Evolutionary conservation across 2,888 invertebrate genomes (phyloP).

Genomic region (Eledona agricola): DNA sequence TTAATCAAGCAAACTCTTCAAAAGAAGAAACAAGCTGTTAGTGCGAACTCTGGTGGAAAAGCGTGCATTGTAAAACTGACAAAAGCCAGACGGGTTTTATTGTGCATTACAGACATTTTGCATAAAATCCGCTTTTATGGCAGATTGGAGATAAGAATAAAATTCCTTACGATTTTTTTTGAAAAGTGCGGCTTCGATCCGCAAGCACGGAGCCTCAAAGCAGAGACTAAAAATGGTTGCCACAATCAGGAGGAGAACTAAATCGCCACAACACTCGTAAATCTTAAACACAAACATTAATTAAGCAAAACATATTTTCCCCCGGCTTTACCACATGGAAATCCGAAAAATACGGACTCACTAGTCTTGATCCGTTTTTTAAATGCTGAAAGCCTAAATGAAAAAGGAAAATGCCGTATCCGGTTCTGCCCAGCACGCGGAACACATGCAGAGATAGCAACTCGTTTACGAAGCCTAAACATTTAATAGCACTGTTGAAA

Average conservation of each 20-base stretch:
- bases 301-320: slow-evolving; percentile 14
- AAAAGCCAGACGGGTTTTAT: slow-evolving; percentile 23
- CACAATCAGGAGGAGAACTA: slow-evolving; percentile 38
- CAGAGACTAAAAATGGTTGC: slow-evolving; percentile 39
- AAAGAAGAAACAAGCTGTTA: slow-evolving; percentile 8
- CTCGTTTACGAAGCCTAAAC: slow-evolving; percentile 42
- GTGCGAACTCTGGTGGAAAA: slow-evolving; percentile 14
- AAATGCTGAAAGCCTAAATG: slow-evolving; percentile 42
- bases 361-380: slow-evolving; percentile 40
- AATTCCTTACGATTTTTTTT: slow-evolving; percentile 22
- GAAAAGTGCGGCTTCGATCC: slow-evolving; percentile 36
- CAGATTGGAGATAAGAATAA: slow-evolving; percentile 23
- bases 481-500: slow-evolving; percentile 24
- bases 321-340: slow-evolving; percentile 39
- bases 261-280: slow-evolving; percentile 40
- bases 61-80: slow-evolving; percentile 26
- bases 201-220: slow-evolving; percentile 43
- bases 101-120: slow-evolving; percentile 26
- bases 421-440: slow-evolving; percentile 40
- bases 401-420: slow-evolving; percentile 42
- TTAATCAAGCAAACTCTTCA: slow-evolving; percentile 3
- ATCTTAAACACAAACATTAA: slow-evolving; percentile 36
- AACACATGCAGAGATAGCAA: slow-evolving; percentile 42
- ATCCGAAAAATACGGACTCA: slow-evolving; percentile 43
- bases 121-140: slow-evolving; percentile 27